A percentile compares a stretch with the other conserved stretches of the same genome.
phyloP scores from a whole-genome alignment of 1,140 invertebrate genomes.

The Sitophilus oryzae region DNA sequence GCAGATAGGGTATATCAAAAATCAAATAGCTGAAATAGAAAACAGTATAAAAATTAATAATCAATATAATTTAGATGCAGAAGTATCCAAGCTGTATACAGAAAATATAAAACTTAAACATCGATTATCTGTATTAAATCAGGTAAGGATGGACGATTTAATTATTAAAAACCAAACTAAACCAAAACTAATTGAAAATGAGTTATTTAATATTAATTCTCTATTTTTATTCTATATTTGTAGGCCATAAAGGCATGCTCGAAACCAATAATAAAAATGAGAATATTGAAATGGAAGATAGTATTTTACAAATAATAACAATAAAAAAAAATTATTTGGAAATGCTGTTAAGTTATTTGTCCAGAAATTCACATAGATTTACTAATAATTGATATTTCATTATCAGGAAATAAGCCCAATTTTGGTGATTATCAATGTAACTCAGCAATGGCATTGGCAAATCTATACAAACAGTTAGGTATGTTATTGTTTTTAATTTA shows the following conservation, averaged over 20 bases:
- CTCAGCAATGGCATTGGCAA: slow-evolving; percentile 82
- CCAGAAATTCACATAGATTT: slow-evolving; percentile 66
- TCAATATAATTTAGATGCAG: slow-evolving; percentile 29
- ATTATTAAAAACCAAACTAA: not conserved
- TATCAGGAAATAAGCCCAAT: slow-evolving; percentile 64
- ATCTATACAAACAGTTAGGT: slow-evolving; percentile 61
- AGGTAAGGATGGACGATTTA: slow-evolving; percentile 46
- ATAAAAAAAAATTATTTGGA: slow-evolving; percentile 63
- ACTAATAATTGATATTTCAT: slow-evolving; percentile 61
- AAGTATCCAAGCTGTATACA: slow-evolving; percentile 52
- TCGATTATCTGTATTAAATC: slow-evolving; percentile 70
- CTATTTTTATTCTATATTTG: slow-evolving; percentile 30
- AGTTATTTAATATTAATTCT: too few species aligned
- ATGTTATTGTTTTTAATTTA: too few species aligned
- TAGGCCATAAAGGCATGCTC: slow-evolving; percentile 55
- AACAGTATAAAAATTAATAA: slow-evolving; percentile 17
- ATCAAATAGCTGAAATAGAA: slow-evolving; percentile 19
- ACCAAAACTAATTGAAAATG: too few species aligned
- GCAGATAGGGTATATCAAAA: slow-evolving; percentile 16
- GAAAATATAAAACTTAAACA: slow-evolving; percentile 84
- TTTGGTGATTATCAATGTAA: slow-evolving; percentile 99
- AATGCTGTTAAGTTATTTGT: slow-evolving; percentile 66
- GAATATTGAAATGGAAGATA: slow-evolving; percentile 29
- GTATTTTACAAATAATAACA: slow-evolving; percentile 54
- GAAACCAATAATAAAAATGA: too few species aligned